These are phyloP conservation scores for Stictocephala bisonia DNA, from an alignment of 2,888 invertebrate species.

Conservation along the genomic window DNA sequence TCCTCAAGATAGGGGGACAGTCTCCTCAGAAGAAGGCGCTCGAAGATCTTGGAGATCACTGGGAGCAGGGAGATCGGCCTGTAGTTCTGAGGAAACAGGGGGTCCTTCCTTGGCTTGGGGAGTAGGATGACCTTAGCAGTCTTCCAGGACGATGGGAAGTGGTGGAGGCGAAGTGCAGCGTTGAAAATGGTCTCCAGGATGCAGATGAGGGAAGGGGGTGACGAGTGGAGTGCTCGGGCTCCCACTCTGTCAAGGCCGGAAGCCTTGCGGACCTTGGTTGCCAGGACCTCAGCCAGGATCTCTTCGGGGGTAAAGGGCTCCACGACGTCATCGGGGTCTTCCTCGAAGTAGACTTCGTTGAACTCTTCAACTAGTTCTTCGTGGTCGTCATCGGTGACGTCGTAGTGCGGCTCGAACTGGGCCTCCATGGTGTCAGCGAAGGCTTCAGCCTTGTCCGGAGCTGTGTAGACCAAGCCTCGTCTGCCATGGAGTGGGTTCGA, in stretches of 20 bases:
- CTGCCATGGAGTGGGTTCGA: neutral
- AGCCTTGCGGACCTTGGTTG: no score
- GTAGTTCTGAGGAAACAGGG: neutral
- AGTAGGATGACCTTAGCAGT: neutral
- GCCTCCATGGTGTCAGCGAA: no score
- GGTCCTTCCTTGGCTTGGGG: neutral
- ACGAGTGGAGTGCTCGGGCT: neutral
- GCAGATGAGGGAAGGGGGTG: no score
- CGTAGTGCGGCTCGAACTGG: no score
- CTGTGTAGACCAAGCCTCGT: no score
- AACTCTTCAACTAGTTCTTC: no score
- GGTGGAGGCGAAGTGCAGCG: neutral
- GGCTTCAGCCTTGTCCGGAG: no score
- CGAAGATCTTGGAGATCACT: neutral
- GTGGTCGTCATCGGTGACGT: neutral
- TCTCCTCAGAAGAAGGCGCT: neutral
- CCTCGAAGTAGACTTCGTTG: no score
- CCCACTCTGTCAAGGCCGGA: no score
- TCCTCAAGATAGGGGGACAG: neutral
- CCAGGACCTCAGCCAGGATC: neutral
- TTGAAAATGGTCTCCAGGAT: neutral
- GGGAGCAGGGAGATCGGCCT: neutral
- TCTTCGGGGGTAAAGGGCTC: no score
- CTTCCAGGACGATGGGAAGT: neutral
- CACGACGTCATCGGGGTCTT: no score